These are phyloP conservation scores for Colaptes auratus DNA, from an alignment of 2,113 vertebrate species.

Conservation along the genomic window DNA sequence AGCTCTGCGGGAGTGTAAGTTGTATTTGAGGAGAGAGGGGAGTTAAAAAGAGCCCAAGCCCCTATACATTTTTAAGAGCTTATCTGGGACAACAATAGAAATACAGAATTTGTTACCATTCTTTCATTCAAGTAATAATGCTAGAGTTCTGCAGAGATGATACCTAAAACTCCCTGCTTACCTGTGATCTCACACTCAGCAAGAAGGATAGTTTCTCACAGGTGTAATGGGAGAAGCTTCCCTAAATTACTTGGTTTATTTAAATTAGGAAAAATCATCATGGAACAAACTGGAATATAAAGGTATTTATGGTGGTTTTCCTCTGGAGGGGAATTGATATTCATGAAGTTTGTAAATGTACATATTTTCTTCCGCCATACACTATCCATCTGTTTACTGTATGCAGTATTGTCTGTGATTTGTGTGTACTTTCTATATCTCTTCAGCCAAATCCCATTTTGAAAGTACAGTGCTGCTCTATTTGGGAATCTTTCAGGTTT, in stretches of 20 bases:
- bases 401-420: neutral
- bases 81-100: neutral
- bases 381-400: neutral
- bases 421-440: neutral
- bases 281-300: slow-evolving; percentile 1
- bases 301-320: neutral
- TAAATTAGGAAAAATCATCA: slow-evolving; percentile 42
- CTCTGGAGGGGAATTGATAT: slow-evolving; percentile 1
- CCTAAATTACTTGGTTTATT: neutral
- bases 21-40: neutral
- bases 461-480: slow-evolving; percentile 27
- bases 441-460: slow-evolving; percentile 28
- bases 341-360: slow-evolving; percentile 25
- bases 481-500: slow-evolving; percentile 8
- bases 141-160: neutral
- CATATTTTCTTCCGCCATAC: slow-evolving; percentile 1
- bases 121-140: neutral
- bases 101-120: neutral
- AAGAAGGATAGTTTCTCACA: neutral
- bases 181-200: neutral
- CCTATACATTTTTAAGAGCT: neutral
- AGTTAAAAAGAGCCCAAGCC: neutral
- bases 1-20: neutral
- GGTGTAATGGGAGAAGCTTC: neutral
- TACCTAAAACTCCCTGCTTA: neutral